Evolutionary conservation across 2,113 vertebrate genomes (phyloP).

Genomic region (Amphiprion percula): DNA sequence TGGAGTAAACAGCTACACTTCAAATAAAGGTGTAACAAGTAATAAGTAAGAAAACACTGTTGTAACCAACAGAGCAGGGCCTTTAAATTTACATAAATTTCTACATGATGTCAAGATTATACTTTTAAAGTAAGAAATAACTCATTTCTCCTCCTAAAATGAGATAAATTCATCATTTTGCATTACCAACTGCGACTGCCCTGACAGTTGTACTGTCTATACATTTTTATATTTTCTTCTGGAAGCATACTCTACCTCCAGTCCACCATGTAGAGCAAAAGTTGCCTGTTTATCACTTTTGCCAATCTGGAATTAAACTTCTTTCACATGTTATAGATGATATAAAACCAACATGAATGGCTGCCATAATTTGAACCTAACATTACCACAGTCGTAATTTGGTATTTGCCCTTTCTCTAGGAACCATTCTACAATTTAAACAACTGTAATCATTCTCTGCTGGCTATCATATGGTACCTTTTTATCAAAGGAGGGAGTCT

Average conservation of each 20-base stretch:
- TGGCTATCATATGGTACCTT: slow-evolving; percentile 40
- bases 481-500: slow-evolving; percentile 46
- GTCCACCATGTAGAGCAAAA: not conserved
- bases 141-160: too few species aligned
- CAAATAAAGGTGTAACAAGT: too few species aligned
- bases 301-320: not conserved
- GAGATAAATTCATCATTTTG: too few species aligned
- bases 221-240: too few species aligned
- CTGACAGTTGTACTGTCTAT: too few species aligned
- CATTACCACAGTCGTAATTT: slow-evolving; percentile 34
- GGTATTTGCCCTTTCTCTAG: slow-evolving; percentile 34
- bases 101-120: too few species aligned
- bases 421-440: slow-evolving; percentile 37
- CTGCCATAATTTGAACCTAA: slow-evolving; percentile 50
- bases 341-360: slow-evolving; percentile 8
- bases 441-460: slow-evolving; percentile 35
- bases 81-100: too few species aligned
- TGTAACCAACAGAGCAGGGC: too few species aligned
- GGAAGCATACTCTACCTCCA: not conserved
- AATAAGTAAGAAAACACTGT: too few species aligned
- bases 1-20: too few species aligned
- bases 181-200: too few species aligned
- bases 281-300: slow-evolving; percentile 5
- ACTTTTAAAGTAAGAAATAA: too few species aligned
- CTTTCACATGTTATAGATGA: slow-evolving; percentile 1